Percentiles rank a stretch among this genome's conserved stretches.
phyloP scores from a whole-genome alignment of 2,888 invertebrate species.

The Cheilosia urbana region DNA sequence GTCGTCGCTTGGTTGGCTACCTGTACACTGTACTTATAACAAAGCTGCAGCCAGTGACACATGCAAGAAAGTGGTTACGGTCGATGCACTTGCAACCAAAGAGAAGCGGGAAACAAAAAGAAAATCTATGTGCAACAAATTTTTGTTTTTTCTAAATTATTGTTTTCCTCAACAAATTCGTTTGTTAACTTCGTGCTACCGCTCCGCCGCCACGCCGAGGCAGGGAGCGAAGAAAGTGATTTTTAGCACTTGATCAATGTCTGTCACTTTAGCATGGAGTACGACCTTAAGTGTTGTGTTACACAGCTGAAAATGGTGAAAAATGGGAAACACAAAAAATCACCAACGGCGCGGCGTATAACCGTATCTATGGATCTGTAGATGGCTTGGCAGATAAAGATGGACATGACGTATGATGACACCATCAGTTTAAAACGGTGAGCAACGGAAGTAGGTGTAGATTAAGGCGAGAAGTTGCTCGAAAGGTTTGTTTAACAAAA shows the following conservation, averaged over 20 bases:
- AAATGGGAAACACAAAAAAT: conserved; percentile 42
- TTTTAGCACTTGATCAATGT: conserved; percentile 62
- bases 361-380: conserved; percentile 43
- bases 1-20: conserved; percentile 38
- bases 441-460: conserved; percentile 72
- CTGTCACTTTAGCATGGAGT: conserved; percentile 51
- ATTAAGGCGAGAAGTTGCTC: conserved; percentile 59
- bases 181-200: conserved; percentile 23
- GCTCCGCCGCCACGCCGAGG: neutral
- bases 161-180: conserved; percentile 41
- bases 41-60: conserved; percentile 53
- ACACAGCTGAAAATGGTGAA: conserved; percentile 40
- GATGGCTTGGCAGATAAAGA: conserved; percentile 64
- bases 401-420: conserved; percentile 70
- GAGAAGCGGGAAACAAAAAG: conserved; percentile 54
- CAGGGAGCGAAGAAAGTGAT: conserved; percentile 46
- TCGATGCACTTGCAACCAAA: conserved; percentile 63
- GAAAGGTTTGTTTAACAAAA: conserved; percentile 54
- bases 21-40: neutral
- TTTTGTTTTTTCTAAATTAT: conserved; percentile 10
- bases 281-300: conserved; percentile 25
- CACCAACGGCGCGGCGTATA: conserved; percentile 9
- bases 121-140: conserved; percentile 47
- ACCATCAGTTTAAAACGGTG: conserved; percentile 23
- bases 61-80: conserved; percentile 70